Base-by-base conservation (phyloP, 2,797 vertebrate genomes). In the Sus cebifrons region DNA sequence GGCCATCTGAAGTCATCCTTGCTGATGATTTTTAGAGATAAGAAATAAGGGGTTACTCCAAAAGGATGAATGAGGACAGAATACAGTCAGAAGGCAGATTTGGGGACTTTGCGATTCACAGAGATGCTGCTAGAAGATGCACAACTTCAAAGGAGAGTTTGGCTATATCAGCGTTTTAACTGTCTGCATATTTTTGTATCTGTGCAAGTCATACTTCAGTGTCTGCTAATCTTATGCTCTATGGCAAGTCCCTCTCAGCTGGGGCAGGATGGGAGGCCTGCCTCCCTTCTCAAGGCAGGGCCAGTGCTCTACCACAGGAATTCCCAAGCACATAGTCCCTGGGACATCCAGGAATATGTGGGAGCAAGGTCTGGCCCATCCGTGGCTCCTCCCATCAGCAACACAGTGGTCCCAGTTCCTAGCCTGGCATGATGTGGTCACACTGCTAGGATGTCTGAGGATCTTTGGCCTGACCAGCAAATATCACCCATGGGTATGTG, bases 321-420 rank as follows among this genome's bases (percentile, higher is more conserved):
- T 52, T 78, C 82, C 65, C 17, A 64, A 78, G 81, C 20, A 79
- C 44, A 32, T 6, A 58, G 70, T 65, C 40, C 44, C 40, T 40
- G n/a, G 68, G 77, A 78, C 32, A 71, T 32, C 44, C 86, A 56
- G 62, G 44, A 93, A 36, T n/a, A 29, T 23, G 75, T 71, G 68
- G 97, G 93, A 98, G 93, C 95, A 93, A 78, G 32, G 7, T 25
- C 44, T 58, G 84, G 91, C 60, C 94, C 20, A 20, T 29, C 56
- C 64, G 40, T 60, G 77, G 83, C 49, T 96, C 83, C 32, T 90
- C 56, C 65, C 67, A 81, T 91, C 79, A 82, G 40, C 21, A 16
- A 65, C 27, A 75, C 5, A 74, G 75, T 60, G 65, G 36, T 86
- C 29, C 49, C 2, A 29, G 40, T 44, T 65, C 56, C 23, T 64